Evolutionary conservation across 1,140 invertebrate species (phyloP).

Genomic region (Arion vulgaris): DNA sequence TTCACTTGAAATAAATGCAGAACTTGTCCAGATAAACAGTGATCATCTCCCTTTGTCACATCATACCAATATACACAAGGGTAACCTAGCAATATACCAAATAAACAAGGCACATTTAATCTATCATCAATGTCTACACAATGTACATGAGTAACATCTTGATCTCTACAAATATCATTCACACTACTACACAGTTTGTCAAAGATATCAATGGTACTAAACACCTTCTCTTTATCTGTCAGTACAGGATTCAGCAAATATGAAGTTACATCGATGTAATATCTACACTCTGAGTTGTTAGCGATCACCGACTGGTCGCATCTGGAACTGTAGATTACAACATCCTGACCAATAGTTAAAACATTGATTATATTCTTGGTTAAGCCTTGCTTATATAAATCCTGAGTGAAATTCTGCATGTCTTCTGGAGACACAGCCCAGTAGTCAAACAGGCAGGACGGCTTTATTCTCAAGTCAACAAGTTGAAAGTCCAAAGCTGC

Average conservation of each 20-base stretch:
- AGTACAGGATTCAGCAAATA: neutral
- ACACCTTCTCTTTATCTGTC: neutral
- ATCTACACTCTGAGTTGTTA: neutral
- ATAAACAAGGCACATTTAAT: slow-evolving; percentile 27
- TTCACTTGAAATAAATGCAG: neutral
- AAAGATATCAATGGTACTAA: neutral
- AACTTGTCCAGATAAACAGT: slow-evolving; percentile 3
- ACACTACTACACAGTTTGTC: neutral
- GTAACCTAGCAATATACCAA: slow-evolving; percentile 25
- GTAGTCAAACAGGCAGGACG: slow-evolving; percentile 20
- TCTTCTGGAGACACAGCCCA: neutral
- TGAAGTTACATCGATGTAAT: neutral
- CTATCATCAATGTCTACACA: neutral
- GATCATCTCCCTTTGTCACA: neutral
- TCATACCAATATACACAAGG: slow-evolving; percentile 34
- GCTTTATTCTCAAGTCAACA: neutral
- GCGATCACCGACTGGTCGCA: neutral
- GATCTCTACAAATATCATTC: neutral
- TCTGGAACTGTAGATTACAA: neutral
- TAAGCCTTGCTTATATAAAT: neutral
- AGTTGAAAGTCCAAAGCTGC: slow-evolving; percentile 11
- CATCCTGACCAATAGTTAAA: neutral
- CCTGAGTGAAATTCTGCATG: neutral
- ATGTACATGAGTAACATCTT: neutral
- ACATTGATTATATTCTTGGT: neutral